Evolutionary conservation across 1,140 invertebrate species (phyloP).

Genomic region (Pseudomyrmex gracilis): DNA sequence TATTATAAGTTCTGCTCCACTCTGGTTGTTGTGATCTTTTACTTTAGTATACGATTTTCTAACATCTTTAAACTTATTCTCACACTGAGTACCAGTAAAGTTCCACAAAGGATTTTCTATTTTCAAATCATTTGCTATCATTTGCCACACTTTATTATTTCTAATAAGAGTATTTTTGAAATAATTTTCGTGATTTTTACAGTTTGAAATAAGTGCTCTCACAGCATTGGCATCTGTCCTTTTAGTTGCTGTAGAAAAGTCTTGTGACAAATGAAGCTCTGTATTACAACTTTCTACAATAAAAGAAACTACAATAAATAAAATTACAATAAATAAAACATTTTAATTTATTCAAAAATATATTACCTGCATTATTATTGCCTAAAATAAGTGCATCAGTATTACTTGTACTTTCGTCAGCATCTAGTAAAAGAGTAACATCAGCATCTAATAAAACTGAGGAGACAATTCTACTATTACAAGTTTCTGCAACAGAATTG

Average conservation of each 20-base stretch:
- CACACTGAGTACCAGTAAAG: constrained; percentile 1
- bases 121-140: constrained; percentile 22
- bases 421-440: not conserved
- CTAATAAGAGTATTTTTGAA: constrained; percentile 6
- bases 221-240: constrained; percentile 20
- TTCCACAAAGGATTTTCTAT: constrained; percentile 9
- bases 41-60: constrained; percentile 20
- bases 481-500: not conserved
- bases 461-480: not conserved
- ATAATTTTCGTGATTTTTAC: constrained; percentile 13
- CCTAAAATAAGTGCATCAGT: not conserved
- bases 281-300: not conserved
- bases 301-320: not conserved
- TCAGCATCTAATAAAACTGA: no score
- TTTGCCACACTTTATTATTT: constrained; percentile 22
- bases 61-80: constrained; percentile 19
- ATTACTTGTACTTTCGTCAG: constrained; percentile 15
- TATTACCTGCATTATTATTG: not conserved
- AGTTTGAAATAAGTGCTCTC: constrained; percentile 12
- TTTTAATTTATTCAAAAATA: constrained; percentile 8
- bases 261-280: not conserved
- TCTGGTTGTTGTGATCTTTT: constrained; percentile 10
- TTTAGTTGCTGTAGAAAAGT: not conserved
- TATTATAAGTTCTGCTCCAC: constrained; percentile 24
- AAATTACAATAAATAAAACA: not conserved